Base-by-base conservation (phyloP, 2,113 vertebrate genomes). In the Lates calcarifer region DNA sequence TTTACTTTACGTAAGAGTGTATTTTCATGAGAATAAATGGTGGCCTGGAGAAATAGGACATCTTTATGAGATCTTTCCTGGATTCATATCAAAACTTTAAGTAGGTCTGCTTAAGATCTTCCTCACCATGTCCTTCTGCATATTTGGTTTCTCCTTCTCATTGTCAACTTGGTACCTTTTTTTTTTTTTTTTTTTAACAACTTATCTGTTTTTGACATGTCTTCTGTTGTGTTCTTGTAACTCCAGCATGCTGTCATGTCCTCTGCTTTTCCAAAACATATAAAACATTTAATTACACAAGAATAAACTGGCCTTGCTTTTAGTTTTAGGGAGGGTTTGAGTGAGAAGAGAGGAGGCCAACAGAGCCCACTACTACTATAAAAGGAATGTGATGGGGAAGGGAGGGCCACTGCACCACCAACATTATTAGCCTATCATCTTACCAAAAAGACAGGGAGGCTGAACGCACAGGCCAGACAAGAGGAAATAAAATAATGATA, bases 341-440 rank as follows among this genome's bases (percentile, higher is more conserved):
- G 83, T 68, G 86, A 87, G 71, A 60, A 64, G 83, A 85, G 81
- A 80, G 83, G 73, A 84, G 87, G 91, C 91, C 89, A 68, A 83
- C 71, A 62, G 77, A 92, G 86, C 81, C 81, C 57, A 82, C 87
- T 83, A 82, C 87, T 92, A 88, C 90, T 93, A 93, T 89, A 93
- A 93, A 93, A 93, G 91, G 92, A 93, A 91, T 93, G 89, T 91
- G 90, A 90, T 93, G 84, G 74, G 71, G 74, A 87, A 90, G 88
- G 90, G 87, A 89, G 89, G 91, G 89, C 85, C 90, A 82, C 86
- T 89, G 90, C 90, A 91, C 84, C 89, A 91, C 57, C 85, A 92
- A 63, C 84, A 83, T 73, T 82, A 86, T 80, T 20, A 83, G 85
- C 83, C 77, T 87, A 87, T 90, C 86, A 63, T 79, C 81, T 88